Evolutionary conservation across 2,113 vertebrate species (phyloP).

Genomic region (Gobius niger): DNA sequence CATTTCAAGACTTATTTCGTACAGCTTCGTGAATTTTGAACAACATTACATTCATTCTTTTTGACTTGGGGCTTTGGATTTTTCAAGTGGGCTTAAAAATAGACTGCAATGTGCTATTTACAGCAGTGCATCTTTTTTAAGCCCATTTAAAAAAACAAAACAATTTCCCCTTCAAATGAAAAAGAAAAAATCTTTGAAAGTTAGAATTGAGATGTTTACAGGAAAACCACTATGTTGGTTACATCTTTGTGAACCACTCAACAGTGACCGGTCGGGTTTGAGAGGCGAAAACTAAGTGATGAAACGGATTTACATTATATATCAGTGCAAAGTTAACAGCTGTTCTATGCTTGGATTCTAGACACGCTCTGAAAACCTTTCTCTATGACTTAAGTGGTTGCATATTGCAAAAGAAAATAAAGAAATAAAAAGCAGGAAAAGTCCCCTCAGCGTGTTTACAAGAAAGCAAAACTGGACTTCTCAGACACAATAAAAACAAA

Average conservation of each 20-base stretch:
- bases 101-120: neutral
- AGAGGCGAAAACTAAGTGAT: constrained; percentile 85
- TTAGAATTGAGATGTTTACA: constrained; percentile 43
- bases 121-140: neutral
- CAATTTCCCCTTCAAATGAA: neutral
- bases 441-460: constrained; percentile 86
- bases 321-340: constrained; percentile 92
- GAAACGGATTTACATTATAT: constrained; percentile 80
- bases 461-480: constrained; percentile 81
- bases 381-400: constrained; percentile 96
- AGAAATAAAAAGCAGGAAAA: constrained; percentile 99
- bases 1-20: constrained; percentile 39
- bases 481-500: constrained; percentile 79
- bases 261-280: constrained; percentile 92
- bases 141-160: neutral
- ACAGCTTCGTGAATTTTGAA: neutral
- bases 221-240: constrained; percentile 54
- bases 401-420: constrained; percentile 87
- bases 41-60: neutral
- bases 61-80: constrained; percentile 20
- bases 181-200: constrained; percentile 34
- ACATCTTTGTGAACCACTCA: constrained; percentile 58
- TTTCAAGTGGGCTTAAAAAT: constrained; percentile 64
- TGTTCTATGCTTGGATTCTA: constrained; percentile 79
- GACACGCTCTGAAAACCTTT: constrained; percentile 80